These are phyloP conservation scores for Xenops minutus DNA, from an alignment of 2,797 vertebrate species.

Conservation along the genomic window DNA sequence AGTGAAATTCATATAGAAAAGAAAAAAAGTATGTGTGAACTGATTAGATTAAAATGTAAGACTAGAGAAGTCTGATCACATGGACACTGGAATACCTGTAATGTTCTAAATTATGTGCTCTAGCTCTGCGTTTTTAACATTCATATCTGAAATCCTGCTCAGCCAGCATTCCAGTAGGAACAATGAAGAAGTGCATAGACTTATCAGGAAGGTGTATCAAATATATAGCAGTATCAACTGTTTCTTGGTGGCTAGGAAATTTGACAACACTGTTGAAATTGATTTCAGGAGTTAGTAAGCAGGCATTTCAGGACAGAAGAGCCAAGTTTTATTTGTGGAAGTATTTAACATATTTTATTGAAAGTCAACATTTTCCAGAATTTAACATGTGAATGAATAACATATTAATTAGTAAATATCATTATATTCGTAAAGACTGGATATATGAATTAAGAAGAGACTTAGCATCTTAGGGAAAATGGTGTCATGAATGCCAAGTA, in stretches of 20 bases:
- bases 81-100: not conserved
- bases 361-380: not conserved
- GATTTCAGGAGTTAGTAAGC: not conserved
- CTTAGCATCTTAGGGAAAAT: not conserved
- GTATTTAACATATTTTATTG: not conserved
- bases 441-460: not conserved
- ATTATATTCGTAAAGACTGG: not conserved
- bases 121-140: not conserved
- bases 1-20: not conserved
- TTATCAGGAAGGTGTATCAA: not conserved
- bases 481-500: not conserved
- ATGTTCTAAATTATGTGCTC: not conserved
- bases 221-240: not conserved
- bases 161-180: not conserved
- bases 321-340: not conserved
- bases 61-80: not conserved
- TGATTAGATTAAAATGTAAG: not conserved
- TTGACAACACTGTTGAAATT: not conserved
- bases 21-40: not conserved
- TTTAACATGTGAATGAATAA: not conserved
- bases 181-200: not conserved
- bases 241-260: not conserved
- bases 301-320: not conserved
- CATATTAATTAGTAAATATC: not conserved
- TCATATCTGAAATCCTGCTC: not conserved